Percentiles rank a stretch among this genome's conserved stretches.
phyloP scores from a whole-genome alignment of 2,113 vertebrate species.

The Muntiacus muntjak region DNA sequence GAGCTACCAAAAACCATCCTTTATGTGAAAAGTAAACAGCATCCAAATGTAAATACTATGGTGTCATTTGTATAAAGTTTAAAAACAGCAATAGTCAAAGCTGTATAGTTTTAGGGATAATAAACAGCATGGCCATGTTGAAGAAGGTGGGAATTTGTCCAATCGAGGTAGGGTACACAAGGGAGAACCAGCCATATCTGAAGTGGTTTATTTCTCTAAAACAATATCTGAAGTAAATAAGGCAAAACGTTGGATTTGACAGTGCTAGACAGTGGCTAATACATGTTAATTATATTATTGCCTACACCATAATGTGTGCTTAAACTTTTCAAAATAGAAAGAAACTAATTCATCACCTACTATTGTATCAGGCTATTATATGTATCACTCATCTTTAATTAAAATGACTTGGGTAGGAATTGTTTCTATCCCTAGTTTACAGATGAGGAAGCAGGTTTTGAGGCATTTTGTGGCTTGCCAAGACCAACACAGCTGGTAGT shows the following conservation, averaged over 20 bases:
- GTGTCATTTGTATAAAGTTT: background rate
- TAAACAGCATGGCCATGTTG: background rate
- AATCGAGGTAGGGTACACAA: background rate
- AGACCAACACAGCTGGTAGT: background rate
- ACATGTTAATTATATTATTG: background rate
- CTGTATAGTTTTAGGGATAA: background rate
- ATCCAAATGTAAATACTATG: background rate
- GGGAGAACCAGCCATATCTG: background rate
- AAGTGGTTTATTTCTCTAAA: background rate
- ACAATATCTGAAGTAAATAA: background rate
- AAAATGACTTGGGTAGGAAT: background rate
- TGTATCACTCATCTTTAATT: background rate
- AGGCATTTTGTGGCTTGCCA: slow-evolving; percentile 14
- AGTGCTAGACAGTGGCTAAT: background rate
- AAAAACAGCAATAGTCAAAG: background rate
- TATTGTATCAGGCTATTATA: background rate
- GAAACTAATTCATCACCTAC: background rate
- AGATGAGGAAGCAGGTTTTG: background rate
- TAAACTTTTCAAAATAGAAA: background rate
- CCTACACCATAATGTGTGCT: background rate
- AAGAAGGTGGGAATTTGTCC: background rate
- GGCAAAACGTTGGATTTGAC: background rate
- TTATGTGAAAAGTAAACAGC: background rate
- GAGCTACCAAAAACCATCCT: background rate
- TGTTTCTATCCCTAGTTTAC: background rate